Evolutionary conservation across 2,888 invertebrate species (phyloP), one percentile per base, ranked within the genome.

Genomic region (Rotaria socialis): DNA sequence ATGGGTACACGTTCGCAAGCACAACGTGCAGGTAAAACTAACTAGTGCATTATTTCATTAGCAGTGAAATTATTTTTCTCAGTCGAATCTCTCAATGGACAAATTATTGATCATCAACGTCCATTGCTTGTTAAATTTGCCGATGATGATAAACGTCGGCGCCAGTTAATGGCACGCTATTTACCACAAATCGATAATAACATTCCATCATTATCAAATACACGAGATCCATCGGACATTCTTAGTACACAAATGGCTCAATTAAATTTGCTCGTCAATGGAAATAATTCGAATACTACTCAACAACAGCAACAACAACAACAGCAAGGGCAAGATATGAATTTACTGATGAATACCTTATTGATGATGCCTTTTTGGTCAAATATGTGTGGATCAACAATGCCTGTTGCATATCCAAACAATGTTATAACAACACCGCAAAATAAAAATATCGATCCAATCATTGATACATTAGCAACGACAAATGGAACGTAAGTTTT

Each of bases 1-100:
- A 86, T 87, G 86, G 67, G 52, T 27, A 87, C 85, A n/a, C 85
- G 84, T 27, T 85, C 85, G 67, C 84, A 85, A 80, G 87, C 87
- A 22, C 85, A 85, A 43, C 43, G 47, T 41, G 87, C 87, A 35
- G 84, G 85, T n/a, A 80, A 87, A 85, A 50, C 2, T 35, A 35
- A 50, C 8, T 50, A 50, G 5, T 50, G 2, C 35, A 35, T 35
- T 35, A 35, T 35, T 35, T 35, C 35, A 2, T 35, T 35, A 35
- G 35, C 35, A 35, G 35, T 1, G 35, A 35, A 35, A 35, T 50
- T 50, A 11, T 50, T 55, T 55, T 19, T 16, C 35, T 4, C 35
- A 67, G 67, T 67, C 35, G 67, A 67, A 35, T 67, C 4, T 35
- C 35, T 67, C 5, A 67, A 67, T 67, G 67, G 67, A 2, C 35